These are phyloP conservation scores for Antechinus flavipes DNA, from an alignment of 2,113 vertebrate genomes.

Conservation along the genomic window DNA sequence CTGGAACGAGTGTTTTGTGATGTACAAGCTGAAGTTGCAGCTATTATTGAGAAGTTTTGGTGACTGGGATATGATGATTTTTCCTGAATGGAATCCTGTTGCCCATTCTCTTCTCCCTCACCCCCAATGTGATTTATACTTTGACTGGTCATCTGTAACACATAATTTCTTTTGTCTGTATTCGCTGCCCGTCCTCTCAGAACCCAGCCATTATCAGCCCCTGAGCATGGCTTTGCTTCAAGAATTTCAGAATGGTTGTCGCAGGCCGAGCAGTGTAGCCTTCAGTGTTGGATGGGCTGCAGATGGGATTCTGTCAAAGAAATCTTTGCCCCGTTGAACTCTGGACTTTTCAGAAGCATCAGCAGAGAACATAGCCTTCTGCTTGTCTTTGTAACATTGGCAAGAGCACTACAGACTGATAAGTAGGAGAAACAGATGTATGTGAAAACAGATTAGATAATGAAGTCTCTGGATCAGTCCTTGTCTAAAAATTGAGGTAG, in stretches of 20 bases:
- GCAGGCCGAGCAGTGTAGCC: not conserved
- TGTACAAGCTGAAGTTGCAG: not conserved
- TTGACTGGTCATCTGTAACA: not conserved
- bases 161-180: not conserved
- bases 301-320: not conserved
- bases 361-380: not conserved
- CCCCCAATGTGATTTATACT: not conserved
- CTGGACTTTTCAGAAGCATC: not conserved
- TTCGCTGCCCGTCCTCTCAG: not conserved
- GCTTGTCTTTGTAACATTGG: not conserved
- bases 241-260: not conserved
- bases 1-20: not conserved
- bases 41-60: not conserved
- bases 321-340: constrained; percentile 1
- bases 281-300: not conserved
- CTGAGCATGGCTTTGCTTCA: not conserved
- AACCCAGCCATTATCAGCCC: not conserved
- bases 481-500: not conserved
- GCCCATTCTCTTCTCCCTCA: not conserved
- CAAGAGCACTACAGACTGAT: not conserved
- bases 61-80: not conserved
- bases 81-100: not conserved
- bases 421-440: not conserved
- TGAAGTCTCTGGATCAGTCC: not conserved
- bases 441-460: not conserved